Evolutionary conservation across 2,113 vertebrate genomes (phyloP), one percentile per base, ranked within the genome.

Genomic region (Platichthys flesus): DNA sequence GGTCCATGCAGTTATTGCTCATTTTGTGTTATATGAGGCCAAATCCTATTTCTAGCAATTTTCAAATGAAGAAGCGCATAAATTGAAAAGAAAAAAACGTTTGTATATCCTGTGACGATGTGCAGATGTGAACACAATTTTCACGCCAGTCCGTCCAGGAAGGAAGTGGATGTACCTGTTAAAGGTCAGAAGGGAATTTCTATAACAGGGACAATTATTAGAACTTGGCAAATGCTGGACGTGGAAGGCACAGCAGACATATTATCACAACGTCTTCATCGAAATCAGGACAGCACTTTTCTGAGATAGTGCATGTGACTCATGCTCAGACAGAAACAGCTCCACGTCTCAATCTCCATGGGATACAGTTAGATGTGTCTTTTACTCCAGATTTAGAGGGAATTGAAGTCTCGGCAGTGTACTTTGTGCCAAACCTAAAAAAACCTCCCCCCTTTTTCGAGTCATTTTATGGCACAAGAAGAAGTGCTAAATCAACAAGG

Each of bases 221-320:
- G 74, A 69, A 82, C 83, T 85, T 82, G 37, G 56, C 21, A 74
- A 87, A 84, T 76, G 61, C 37, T 60, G 5, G 16, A 70, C 76
- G 49, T 82, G 63, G 80, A 74, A 69, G 47, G 56, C 31, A 66
- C 63, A 51, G 58, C 20, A 60, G 63, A 61, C 20, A 65, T 61
- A 67, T 79, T 71, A 84, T 85, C 28, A 74, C 31, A 21, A 14
- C 2, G 9, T 26, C 67, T 82, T 81, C 55, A 58, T 78, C 15
- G 20, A 69, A 88, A 88, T 71, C 79, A 76, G 72, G 67, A 68
- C 67, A 74, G 52, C 59, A 20, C 62, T 76, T 78, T 75, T 69
- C 69, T 54, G 51, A 65, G 45, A 78, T 58, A 63, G 23, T 57
- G 58, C 64, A 59, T 51, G 73, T 86, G 85, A 74, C 68, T 89